These are phyloP conservation scores for Lepidurus apus DNA, from an alignment of 1,140 invertebrate genomes.

Conservation along the genomic window DNA sequence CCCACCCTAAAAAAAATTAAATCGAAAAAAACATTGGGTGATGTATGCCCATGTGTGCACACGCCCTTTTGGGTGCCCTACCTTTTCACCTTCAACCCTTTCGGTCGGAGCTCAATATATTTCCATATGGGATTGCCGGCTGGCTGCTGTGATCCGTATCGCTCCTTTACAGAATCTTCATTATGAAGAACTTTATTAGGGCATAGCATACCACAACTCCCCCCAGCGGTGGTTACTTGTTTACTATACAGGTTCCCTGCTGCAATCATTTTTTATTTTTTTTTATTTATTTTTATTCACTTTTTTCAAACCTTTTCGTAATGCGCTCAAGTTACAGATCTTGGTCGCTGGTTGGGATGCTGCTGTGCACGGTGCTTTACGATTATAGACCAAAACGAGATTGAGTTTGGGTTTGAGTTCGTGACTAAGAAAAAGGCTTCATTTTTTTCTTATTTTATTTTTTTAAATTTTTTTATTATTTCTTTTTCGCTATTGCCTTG, in stretches of 20 bases:
- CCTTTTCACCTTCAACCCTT: too few species aligned
- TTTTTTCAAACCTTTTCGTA: not conserved
- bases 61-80: not conserved
- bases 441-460: not conserved
- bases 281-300: too few species aligned
- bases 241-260: not conserved
- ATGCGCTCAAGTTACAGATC: constrained; percentile 5
- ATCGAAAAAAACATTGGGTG: not conserved
- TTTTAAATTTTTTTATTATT: not conserved
- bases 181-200: constrained; percentile 21
- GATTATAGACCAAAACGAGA: not conserved
- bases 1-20: too few species aligned
- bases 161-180: constrained; percentile 10
- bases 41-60: not conserved
- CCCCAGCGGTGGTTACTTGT: not conserved
- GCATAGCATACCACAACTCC: not conserved
- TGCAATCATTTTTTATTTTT: not conserved
- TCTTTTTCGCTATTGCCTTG: not conserved
- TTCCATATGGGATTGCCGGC: not conserved
- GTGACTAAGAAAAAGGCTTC: not conserved
- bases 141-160: too few species aligned
- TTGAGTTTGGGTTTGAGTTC: not conserved
- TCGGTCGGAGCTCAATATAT: not conserved
- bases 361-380: constrained; percentile 17
- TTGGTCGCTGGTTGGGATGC: not conserved